phyloP scores from a whole-genome alignment of 2,797 vertebrate genomes.

The Melanotaenia pygmaea region DNA sequence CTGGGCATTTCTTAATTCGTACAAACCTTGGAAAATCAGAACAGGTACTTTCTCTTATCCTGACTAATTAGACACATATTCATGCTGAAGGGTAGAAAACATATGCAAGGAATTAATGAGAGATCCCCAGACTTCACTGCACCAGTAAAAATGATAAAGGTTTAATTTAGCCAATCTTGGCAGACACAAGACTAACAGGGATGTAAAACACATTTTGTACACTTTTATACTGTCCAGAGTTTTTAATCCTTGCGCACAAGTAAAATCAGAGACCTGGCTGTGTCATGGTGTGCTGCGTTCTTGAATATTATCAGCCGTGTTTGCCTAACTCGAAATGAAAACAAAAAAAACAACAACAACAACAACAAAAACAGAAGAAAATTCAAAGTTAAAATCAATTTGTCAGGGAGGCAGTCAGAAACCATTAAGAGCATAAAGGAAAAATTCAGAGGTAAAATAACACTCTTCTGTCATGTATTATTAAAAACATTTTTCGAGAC shows the following conservation, averaged over 20 bases:
- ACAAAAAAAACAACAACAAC: neutral
- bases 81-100: neutral
- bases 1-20: neutral
- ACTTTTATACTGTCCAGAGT: neutral
- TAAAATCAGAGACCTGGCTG: neutral
- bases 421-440: neutral
- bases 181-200: neutral
- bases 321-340: neutral
- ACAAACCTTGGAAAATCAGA: neutral
- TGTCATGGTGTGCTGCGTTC: too few species aligned
- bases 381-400: neutral
- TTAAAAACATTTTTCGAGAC: conserved; percentile 6
- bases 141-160: neutral
- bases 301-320: too few species aligned
- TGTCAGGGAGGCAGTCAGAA: neutral
- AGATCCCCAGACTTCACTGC: neutral
- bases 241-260: neutral
- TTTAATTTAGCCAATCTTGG: neutral
- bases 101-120: neutral
- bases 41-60: neutral
- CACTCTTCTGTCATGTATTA: neutral
- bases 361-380: neutral
- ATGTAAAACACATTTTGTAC: neutral
- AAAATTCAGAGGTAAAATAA: neutral
- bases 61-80: neutral